Evolutionary conservation across 2,797 vertebrate genomes (phyloP).

Genomic region (Pseudopleuronectes americanus): DNA sequence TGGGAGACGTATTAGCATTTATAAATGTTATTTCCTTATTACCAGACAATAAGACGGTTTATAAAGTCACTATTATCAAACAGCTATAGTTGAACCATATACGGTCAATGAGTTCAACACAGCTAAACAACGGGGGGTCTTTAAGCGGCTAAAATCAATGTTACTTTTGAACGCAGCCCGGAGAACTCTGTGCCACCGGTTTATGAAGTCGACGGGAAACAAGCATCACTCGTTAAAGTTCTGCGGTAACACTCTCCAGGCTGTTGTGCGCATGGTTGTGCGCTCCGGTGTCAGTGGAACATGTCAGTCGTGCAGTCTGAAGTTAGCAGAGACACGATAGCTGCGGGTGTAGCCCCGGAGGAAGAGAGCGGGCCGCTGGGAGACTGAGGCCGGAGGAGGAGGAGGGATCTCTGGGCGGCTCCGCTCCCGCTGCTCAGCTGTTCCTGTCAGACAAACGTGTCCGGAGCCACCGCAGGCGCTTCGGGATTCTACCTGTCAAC

Average conservation of each 20-base stretch:
- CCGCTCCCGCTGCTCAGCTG: constrained; percentile 55
- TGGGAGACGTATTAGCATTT: too few species aligned
- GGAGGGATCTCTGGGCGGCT: neutral
- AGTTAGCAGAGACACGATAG: neutral
- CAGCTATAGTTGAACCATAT: too few species aligned
- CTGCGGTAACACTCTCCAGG: neutral
- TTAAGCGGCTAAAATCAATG: too few species aligned
- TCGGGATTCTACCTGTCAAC: neutral
- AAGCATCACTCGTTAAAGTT: neutral
- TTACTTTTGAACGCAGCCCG: constrained; percentile 28
- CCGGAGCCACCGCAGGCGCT: neutral
- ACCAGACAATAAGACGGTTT: too few species aligned
- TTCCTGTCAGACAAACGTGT: constrained; percentile 51
- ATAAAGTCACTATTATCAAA: too few species aligned
- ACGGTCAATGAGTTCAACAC: too few species aligned
- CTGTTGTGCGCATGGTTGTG: fast-evolving
- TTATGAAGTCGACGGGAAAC: constrained; percentile 46
- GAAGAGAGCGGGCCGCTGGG: neutral
- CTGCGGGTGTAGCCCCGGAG: neutral
- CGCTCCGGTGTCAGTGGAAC: fast-evolving
- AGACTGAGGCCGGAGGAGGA: neutral
- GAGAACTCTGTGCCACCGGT: fast-evolving
- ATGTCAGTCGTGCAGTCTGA: neutral
- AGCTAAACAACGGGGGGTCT: too few species aligned
- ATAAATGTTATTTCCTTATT: too few species aligned